Evolutionary conservation across 2,888 invertebrate species (phyloP), one percentile per base, ranked within the genome.

Genomic region (Hesperia comma): DNA sequence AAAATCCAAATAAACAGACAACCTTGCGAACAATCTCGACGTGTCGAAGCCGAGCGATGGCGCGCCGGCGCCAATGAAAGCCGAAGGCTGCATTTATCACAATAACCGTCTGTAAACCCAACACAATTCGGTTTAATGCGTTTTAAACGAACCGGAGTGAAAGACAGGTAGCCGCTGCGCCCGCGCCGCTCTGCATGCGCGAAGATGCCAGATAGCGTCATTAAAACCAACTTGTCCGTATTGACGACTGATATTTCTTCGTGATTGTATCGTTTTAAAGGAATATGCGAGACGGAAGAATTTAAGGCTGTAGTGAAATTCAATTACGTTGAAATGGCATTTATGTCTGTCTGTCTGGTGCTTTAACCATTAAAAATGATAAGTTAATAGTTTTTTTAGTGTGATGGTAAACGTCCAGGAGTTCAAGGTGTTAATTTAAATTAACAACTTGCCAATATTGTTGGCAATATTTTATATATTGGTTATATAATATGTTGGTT

Each of bases 51-150:
- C 49, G 54, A n/a, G n/a, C 54, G 32, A 19, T 17, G 10, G 37
- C 74, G 54, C 58, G 68, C 66, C 69, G 74, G 74, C 74, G 74
- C 74, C 74, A 62, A 63, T 67, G 68, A 71, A 71, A 61, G 69
- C 57, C 62, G 66, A 68, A 64, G 58, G 67, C 69, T 68, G 53
- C 63, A 70, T 71, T 70, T 68, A 73, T 74, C 72, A 69, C 69
- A 67, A 70, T 69, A 67, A 68, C 51, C 67, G 68, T 63, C 70
- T 58, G 60, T 68, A 60, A 64, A 63, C 8, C 55, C 46, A 46
- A 43, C 8, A 55, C 63, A 63, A 63, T 63, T 55, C 43, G 14
- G 26, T 41, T 63, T 63, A 56, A 63, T 56, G 63, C 37, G 46
- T 56, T 56, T 63, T 63, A 56, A 63, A 51, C 51, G 51, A 51